Conservation (phyloP, 2,113 vertebrate species). For the Bos javanicus region DNA sequence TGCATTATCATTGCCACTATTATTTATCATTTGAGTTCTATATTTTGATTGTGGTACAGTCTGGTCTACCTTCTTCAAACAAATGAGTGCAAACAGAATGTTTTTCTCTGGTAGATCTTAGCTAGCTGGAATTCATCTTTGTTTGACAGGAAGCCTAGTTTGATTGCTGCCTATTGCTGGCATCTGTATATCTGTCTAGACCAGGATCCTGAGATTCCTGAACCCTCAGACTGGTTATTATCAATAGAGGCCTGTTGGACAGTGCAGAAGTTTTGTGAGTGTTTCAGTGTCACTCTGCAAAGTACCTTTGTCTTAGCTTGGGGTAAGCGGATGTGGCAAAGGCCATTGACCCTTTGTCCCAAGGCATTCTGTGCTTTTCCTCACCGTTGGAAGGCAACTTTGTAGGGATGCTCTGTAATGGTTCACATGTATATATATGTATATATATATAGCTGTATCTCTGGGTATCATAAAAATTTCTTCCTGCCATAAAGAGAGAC, state of each 20-base stretch:
- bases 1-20: not conserved
- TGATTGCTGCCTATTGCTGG: not conserved
- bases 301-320: not conserved
- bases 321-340: not conserved
- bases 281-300: not conserved
- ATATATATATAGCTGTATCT: constrained; percentile 44
- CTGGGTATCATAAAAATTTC: constrained; percentile 55
- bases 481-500: constrained; percentile 60
- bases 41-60: not conserved
- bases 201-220: not conserved
- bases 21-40: not conserved
- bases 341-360: not conserved
- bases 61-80: not conserved
- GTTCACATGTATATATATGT: constrained; percentile 10
- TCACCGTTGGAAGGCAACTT: not conserved
- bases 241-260: fast-evolving
- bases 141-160: not conserved
- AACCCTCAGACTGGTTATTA: not conserved
- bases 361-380: not conserved
- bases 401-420: not conserved
- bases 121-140: not conserved
- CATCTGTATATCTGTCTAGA: not conserved
- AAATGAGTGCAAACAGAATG: not conserved
- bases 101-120: not conserved
- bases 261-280: not conserved